Conservation (phyloP, 1,140 invertebrate genomes). For the Monochamus saltuarius region DNA sequence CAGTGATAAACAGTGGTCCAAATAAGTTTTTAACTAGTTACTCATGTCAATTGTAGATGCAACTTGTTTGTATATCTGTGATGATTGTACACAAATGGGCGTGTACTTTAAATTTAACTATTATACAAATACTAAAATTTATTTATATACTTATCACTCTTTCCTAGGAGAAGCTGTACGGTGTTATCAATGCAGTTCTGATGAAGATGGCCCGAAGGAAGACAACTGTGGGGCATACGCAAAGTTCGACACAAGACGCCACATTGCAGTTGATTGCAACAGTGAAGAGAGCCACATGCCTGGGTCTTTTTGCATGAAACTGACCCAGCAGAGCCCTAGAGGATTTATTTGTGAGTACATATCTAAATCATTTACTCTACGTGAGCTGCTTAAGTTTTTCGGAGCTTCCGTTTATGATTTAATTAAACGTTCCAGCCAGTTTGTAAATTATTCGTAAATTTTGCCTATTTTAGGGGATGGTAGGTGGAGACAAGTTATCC, state of each 20-base stretch:
- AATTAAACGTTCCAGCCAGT: too few species aligned
- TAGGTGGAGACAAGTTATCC: slow-evolving; percentile 87
- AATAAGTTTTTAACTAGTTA: too few species aligned
- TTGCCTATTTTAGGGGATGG: slow-evolving; percentile 75
- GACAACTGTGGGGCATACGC: slow-evolving; percentile 88
- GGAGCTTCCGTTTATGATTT: too few species aligned
- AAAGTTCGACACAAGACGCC: slow-evolving; percentile 74
- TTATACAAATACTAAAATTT: too few species aligned
- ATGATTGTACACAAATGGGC: too few species aligned
- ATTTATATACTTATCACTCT: neutral
- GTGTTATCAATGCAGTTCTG: slow-evolving; percentile 87
- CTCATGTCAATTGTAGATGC: too few species aligned
- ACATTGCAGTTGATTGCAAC: slow-evolving; percentile 85
- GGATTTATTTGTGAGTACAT: slow-evolving; percentile 86
- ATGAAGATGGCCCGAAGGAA: slow-evolving; percentile 67
- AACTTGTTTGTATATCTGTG: too few species aligned
- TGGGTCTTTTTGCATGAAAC: slow-evolving; percentile 92
- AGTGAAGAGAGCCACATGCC: slow-evolving; percentile 86
- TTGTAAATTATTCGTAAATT: too few species aligned
- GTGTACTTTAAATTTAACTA: too few species aligned
- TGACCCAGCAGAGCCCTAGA: slow-evolving; percentile 82
- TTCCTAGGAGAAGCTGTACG: slow-evolving; percentile 65
- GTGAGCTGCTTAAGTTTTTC: too few species aligned
- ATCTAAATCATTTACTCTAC: neutral
- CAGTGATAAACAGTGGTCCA: too few species aligned